These are phyloP conservation scores for Dromococcyx pavoninus DNA, from an alignment of 2,797 vertebrate genomes.

Conservation along the genomic window DNA sequence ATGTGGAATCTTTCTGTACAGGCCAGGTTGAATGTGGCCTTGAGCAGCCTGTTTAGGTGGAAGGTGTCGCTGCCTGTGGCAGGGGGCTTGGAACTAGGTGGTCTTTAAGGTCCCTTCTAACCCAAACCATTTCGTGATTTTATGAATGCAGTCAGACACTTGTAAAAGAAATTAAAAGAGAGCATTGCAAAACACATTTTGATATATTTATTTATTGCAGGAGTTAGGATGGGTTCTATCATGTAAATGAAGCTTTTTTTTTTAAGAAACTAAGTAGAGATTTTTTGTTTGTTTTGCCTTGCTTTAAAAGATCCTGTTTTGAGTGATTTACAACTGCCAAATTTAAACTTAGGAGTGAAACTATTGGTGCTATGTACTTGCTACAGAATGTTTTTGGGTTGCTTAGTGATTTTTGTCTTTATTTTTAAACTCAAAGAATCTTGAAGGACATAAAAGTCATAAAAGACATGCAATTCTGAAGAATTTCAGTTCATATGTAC, in stretches of 20 bases:
- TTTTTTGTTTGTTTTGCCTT: not conserved
- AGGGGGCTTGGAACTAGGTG: too few relatives aligned
- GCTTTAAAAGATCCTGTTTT: not conserved
- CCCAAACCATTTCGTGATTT: too few relatives aligned
- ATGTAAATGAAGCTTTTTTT: not conserved
- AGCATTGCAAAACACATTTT: not conserved
- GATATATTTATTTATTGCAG: not conserved
- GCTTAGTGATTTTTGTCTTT: not conserved
- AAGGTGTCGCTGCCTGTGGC: too few relatives aligned
- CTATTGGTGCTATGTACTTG: not conserved
- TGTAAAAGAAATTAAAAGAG: not conserved
- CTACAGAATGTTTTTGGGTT: not conserved
- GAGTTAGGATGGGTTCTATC: not conserved
- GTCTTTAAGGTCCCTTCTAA: too few relatives aligned
- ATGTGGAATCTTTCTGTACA: not conserved
- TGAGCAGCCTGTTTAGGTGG: too few relatives aligned
- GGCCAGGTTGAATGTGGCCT: not conserved
- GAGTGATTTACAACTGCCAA: not conserved
- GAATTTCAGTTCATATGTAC: not conserved
- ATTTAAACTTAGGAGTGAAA: not conserved
- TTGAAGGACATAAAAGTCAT: not conserved
- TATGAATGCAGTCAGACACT: not conserved
- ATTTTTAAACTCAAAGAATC: not conserved
- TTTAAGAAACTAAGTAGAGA: not conserved
- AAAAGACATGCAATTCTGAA: not conserved